Percentiles rank a stretch among this genome's conserved stretches.
phyloP scores from a whole-genome alignment of 2,113 vertebrate species.

The Eurystomus gularis region DNA sequence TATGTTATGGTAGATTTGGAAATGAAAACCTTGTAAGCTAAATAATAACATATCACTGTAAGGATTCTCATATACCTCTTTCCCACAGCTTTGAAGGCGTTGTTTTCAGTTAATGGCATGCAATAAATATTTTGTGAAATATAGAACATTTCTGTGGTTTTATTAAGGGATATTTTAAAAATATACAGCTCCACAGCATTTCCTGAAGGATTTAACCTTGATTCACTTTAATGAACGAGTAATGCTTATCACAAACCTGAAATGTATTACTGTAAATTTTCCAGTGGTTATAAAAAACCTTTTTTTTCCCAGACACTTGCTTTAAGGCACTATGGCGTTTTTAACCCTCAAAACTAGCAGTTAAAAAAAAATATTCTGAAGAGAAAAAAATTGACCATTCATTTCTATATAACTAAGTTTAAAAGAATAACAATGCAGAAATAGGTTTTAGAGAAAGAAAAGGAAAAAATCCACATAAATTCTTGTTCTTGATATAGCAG shows the following conservation, averaged over 20 bases:
- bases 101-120: slow-evolving; percentile 34
- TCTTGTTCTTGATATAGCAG: background rate
- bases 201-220: slow-evolving; percentile 34
- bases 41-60: background rate
- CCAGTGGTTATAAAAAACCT: slow-evolving; percentile 22
- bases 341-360: background rate
- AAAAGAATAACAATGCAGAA: background rate
- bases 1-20: background rate
- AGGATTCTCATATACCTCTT: background rate
- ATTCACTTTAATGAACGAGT: background rate
- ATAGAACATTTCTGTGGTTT: background rate
- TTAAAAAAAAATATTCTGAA: background rate
- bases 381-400: background rate
- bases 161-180: background rate
- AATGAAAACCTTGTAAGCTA: background rate
- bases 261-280: background rate
- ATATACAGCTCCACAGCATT: background rate
- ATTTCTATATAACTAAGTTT: background rate
- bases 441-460: background rate
- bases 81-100: background rate
- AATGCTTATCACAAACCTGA: slow-evolving; percentile 7
- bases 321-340: background rate
- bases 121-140: slow-evolving; percentile 46
- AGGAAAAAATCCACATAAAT: background rate
- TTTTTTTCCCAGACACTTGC: background rate